Evolutionary conservation across 2,113 vertebrate genomes (phyloP).

Genomic region (Phocoena sinus): DNA sequence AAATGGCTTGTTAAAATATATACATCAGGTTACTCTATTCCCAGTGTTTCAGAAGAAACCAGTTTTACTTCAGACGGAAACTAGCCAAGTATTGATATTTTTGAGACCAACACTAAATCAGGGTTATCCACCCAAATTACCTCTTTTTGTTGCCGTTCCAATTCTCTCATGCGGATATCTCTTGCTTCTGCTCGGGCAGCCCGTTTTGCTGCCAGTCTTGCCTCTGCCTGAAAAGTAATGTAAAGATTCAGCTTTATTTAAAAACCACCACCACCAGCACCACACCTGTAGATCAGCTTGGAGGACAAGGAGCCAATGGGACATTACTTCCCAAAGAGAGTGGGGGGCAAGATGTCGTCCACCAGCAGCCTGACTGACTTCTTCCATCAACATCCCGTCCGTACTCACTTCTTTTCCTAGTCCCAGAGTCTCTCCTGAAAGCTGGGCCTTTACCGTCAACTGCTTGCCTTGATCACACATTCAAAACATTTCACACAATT

Average conservation of each 20-base stretch:
- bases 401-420: neutral
- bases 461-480: neutral
- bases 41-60: neutral
- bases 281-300: neutral
- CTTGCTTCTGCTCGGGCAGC: slow-evolving; percentile 97
- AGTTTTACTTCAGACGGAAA: neutral
- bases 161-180: slow-evolving; percentile 97
- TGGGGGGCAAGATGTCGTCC: neutral
- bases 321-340: neutral
- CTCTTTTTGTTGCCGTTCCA: slow-evolving; percentile 98
- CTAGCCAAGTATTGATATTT: neutral
- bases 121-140: slow-evolving; percentile 74
- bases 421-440: neutral
- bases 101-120: neutral
- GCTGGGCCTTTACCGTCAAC: neutral
- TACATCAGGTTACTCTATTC: neutral
- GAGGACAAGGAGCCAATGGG: neutral
- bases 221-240: slow-evolving; percentile 89
- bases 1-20: neutral
- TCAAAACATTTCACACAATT: neutral
- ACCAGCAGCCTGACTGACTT: neutral
- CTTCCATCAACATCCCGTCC: neutral
- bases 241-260: slow-evolving; percentile 29
- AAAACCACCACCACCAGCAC: neutral
- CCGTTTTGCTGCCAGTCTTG: slow-evolving; percentile 94